A percentile compares a stretch with the other conserved stretches of the same genome.
phyloP scores from a whole-genome alignment of 2,113 vertebrate species.

The Psophia crepitans region DNA sequence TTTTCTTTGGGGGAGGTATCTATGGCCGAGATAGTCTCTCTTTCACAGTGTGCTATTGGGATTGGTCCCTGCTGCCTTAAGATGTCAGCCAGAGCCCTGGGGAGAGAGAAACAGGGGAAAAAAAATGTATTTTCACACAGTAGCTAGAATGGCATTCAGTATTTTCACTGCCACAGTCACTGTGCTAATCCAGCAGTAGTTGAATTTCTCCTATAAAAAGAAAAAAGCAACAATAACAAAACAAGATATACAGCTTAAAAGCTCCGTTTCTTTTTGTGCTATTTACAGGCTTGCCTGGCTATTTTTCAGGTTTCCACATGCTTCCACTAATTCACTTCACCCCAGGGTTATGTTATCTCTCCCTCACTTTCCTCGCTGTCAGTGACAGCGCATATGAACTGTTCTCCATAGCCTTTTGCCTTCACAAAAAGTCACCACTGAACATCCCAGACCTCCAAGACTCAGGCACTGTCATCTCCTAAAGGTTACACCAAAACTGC shows the following conservation, averaged over 20 bases:
- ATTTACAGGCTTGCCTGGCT: background rate
- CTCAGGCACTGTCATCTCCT: background rate
- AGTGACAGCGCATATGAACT: background rate
- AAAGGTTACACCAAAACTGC: background rate
- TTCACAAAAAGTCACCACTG: background rate
- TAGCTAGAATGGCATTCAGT: background rate
- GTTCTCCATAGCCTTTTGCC: background rate
- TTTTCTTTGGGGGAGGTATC: conserved; percentile 97
- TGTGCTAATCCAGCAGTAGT: background rate
- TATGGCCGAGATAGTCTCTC: conserved; percentile 95
- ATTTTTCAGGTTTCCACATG: background rate
- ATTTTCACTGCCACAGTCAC: background rate
- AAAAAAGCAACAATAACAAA: background rate
- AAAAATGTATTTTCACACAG: background rate
- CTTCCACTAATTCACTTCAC: background rate
- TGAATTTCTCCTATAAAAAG: background rate
- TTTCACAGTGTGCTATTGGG: conserved; percentile 97
- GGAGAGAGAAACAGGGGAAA: background rate
- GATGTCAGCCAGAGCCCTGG: conserved; percentile 97
- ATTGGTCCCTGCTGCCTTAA: conserved; percentile 98
- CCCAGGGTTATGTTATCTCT: background rate
- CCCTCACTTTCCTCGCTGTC: background rate
- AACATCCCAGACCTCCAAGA: background rate
- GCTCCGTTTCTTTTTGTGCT: background rate
- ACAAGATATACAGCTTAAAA: background rate